phyloP scores from a whole-genome alignment of 1,140 invertebrate genomes.

The Plectrocnemia conspersa region DNA sequence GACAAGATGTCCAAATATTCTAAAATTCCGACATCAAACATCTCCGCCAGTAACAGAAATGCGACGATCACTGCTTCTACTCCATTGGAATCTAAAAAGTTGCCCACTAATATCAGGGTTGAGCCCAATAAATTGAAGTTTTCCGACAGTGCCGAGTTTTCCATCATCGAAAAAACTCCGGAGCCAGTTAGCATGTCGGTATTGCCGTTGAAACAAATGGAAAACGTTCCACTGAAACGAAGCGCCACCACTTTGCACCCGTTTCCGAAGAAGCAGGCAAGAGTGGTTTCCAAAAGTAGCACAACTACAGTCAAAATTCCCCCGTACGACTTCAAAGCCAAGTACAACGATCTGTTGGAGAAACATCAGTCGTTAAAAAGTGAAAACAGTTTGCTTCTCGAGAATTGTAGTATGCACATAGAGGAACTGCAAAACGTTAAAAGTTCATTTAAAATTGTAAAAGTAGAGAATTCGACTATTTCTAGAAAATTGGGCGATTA shows the following conservation, averaged over 20 bases:
- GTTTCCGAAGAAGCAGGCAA: constrained; percentile 24
- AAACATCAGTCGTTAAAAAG: constrained; percentile 53
- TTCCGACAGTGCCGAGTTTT: neutral
- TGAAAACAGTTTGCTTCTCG: constrained; percentile 42
- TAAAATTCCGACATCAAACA: constrained; percentile 28
- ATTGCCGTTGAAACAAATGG: neutral
- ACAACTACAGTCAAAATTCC: constrained; percentile 48
- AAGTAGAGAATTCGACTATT: constrained; percentile 17
- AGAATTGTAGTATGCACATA: constrained; percentile 46
- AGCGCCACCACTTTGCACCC: constrained; percentile 12
- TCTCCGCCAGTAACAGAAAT: constrained; percentile 17
- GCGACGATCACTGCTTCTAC: constrained; percentile 8
- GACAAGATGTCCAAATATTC: constrained; percentile 31
- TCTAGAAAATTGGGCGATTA: constrained; percentile 39
- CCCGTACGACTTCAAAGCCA: constrained; percentile 56
- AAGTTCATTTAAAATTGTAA: constrained; percentile 5
- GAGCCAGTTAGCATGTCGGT: neutral
- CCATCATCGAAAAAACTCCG: neutral
- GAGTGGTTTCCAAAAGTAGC: constrained; percentile 20
- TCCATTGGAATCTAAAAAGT: constrained; percentile 20
- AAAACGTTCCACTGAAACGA: constrained; percentile 15
- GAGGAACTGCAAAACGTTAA: constrained; percentile 41
- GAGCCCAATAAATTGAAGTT: constrained; percentile 1
- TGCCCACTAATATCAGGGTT: neutral
- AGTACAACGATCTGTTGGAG: constrained; percentile 55